These are phyloP conservation scores for Cryptocheilus praepositus DNA, from an alignment of 2,888 invertebrate genomes.

Conservation along the genomic window DNA sequence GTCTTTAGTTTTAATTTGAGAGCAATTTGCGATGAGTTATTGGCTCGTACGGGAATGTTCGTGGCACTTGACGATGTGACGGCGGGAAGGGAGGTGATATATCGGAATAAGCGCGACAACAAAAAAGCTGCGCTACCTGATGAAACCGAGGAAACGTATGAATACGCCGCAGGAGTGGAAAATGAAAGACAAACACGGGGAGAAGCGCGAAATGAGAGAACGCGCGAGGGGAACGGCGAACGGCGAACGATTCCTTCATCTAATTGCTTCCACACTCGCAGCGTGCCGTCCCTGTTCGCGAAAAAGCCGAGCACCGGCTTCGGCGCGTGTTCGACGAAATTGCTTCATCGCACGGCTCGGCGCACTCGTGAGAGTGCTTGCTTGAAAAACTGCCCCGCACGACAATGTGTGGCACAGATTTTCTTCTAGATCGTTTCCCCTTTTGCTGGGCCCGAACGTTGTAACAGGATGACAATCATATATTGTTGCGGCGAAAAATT, in stretches of 20 bases:
- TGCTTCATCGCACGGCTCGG: constrained; percentile 28
- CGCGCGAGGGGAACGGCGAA: too few species aligned
- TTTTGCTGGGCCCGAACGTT: too few species aligned
- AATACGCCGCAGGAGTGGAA: background rate
- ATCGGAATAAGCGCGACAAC: too few species aligned
- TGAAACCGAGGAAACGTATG: too few species aligned
- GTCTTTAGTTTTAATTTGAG: too few species aligned
- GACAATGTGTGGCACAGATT: constrained; percentile 42
- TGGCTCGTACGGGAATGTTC: too few species aligned
- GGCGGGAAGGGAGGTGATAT: too few species aligned
- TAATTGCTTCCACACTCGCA: constrained; percentile 42
- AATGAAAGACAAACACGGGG: background rate
- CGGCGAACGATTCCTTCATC: constrained; percentile 34
- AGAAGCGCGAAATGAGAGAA: background rate
- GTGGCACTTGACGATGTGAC: too few species aligned
- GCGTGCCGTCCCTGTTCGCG: constrained; percentile 26
- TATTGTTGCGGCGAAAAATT: too few species aligned
- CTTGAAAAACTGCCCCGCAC: constrained; percentile 21
- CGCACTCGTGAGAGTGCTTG: constrained; percentile 27
- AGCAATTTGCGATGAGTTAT: too few species aligned
- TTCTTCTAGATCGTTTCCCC: background rate
- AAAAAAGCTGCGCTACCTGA: too few species aligned
- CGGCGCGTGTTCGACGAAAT: constrained; percentile 33
- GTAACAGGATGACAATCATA: too few species aligned
- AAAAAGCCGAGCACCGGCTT: constrained; percentile 28